Evolutionary conservation across 2,888 invertebrate genomes (phyloP), one percentile per base, ranked within the genome.

Genomic region (Exephanes ischioxanthus): DNA sequence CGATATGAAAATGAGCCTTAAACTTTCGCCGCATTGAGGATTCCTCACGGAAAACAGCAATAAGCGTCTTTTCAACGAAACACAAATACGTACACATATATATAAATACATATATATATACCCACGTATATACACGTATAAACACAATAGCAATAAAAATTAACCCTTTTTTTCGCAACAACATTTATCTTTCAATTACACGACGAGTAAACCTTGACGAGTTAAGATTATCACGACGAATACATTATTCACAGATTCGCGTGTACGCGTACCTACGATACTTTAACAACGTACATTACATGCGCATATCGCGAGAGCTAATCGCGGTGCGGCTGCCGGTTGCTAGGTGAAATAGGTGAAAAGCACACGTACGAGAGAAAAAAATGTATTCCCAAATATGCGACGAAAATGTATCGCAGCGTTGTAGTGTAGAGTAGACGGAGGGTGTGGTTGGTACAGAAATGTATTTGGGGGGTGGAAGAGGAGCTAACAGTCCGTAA

Each of bases 361-460:
- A 77, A 55, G 70, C 61, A 45, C 58, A 61, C 33, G 66, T 41
- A 73, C 1, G 4, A 22, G 5, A 41, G 22, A 33, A 3, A 61
- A 33, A 19, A 16, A 66, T 70, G 37, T 79, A 22, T 53, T 45
- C n/a, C 5, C 14, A 41, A 55, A 41, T n/a, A 22, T 16, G 11
- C 61, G 5, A 45, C 11, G 16, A 80, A n/a, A 48, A 53, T 67
- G 22, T 30, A 22, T 45, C 11, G 3, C 9, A 30, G 30, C 55
- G 26, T n/a, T n/a, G 11, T 41, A 7, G 30, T 7, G 71, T 16
- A 37, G 72, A 51, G 48, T 9, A 51, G 53, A 51, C n/a, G 7
- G 37, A 87, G 90, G 90, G 90, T 90, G 90, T 90, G 89, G 90
- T 90, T 88, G 83, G 53, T 68, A 30, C 30, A 80, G n/a, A 63